A percentile compares a stretch with the other conserved stretches of the same genome.
These are phyloP conservation scores for Drosophila pallidifrons DNA, from an alignment of 1,140 invertebrate species.

Conservation along the genomic window DNA sequence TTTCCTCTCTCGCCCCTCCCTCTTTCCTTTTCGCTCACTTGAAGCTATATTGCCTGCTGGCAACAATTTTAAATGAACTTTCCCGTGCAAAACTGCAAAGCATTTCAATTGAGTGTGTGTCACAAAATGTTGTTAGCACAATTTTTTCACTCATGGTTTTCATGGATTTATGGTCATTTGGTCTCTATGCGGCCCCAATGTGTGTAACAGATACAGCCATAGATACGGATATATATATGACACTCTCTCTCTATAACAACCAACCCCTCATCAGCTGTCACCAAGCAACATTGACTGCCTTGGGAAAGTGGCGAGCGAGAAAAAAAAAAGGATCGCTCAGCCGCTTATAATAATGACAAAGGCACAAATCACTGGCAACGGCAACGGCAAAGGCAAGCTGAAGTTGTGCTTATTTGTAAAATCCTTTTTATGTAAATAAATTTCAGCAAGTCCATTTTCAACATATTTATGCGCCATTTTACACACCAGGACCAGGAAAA, in stretches of 20 bases:
- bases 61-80: slow-evolving; percentile 61
- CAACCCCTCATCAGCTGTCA: slow-evolving; percentile 47
- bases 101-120: slow-evolving; percentile 42
- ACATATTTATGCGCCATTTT: slow-evolving; percentile 83
- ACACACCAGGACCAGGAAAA: slow-evolving; percentile 54
- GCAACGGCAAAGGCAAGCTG: slow-evolving; percentile 8
- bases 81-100: slow-evolving; percentile 52
- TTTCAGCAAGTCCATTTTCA: slow-evolving; percentile 79
- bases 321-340: slow-evolving; percentile 67
- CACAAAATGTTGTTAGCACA: slow-evolving; percentile 33
- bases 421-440: slow-evolving; percentile 83
- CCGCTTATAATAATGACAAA: slow-evolving; percentile 79
- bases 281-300: slow-evolving; percentile 40
- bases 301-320: background rate
- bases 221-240: slow-evolving; percentile 66
- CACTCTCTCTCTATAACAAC: slow-evolving; percentile 12
- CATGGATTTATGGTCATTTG: slow-evolving; percentile 65
- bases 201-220: slow-evolving; percentile 25
- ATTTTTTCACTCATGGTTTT: slow-evolving; percentile 29
- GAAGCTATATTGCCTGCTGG: slow-evolving; percentile 1
- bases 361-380: slow-evolving; percentile 67
- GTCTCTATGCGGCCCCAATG: slow-evolving; percentile 32
- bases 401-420: slow-evolving; percentile 69
- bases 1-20: background rate
- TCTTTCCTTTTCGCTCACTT: background rate